Evolutionary conservation across 2,797 vertebrate species (phyloP), one percentile per base, ranked within the genome.

Genomic region (Esox lucius): DNA sequence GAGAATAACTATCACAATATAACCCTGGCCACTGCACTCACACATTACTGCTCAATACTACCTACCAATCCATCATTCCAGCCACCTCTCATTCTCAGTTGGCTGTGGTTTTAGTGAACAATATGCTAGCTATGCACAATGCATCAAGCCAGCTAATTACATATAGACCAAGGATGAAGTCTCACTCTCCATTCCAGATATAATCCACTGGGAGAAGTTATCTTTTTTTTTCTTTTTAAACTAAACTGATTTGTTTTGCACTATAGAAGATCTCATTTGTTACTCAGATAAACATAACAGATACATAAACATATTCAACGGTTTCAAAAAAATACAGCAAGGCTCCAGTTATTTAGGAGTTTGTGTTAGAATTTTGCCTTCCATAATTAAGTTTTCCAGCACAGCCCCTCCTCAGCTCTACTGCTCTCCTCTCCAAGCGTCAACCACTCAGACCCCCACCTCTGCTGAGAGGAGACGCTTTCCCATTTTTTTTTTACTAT

Each of bases 361-460:
- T 31, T 67, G 31, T 19, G 4, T 67, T 12, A 33, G 2, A 33
- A 19, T 67, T 11, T 33, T 35, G 17, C 31, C 15, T 67, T 65
- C 13, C 62, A 39, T 28, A 33, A 33, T 67, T 6, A 67, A 46
- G 39, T 68, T 4, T 68, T 42, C 39, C 11, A 8, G 31, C 17
- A 17, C 31, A 46, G 22, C 67, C 67, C n/a, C 19, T 42, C 67
- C 67, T 68, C 67, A 13, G n/a, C n/a, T 11, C 9, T 46, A 46
- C 42, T 46, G 12, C 42, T 39, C 39, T 39, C 67, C 39, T 22
- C 67, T n/a, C 39, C 8, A 19, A 67, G 31, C 65, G 39, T 69
- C 39, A 69, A 39, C 28, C 69, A 51, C 68, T 70, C 26, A 51
- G 8, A 28, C 48, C 48, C 69, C 69, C 69, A 51, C 69, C 48